Base-by-base conservation (phyloP, 2,113 vertebrate species). In the Hippocampus zosterae region DNA sequence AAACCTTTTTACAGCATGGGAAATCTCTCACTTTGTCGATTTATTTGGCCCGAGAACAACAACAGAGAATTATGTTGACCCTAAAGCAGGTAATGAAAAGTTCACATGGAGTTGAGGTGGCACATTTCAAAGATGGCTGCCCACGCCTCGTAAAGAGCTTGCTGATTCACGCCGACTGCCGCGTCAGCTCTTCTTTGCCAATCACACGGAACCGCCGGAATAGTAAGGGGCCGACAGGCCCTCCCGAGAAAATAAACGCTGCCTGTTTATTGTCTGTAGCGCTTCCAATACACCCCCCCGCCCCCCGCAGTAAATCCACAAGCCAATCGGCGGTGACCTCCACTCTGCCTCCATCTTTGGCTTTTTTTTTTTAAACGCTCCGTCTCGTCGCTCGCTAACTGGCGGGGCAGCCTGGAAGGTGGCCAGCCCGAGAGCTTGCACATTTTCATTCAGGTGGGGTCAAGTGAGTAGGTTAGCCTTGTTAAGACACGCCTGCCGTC, bases 401-500 rank as follows among this genome's bases (percentile, higher is more conserved):
- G 79, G 74, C 82, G 79, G 80, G 79, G 68, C 70, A 62, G 71
- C 15, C 68, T 82, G 83, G 81, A 79, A 0, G 42, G 59, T 73
- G 1, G 85, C 87, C 84, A 83, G 55, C 84, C 84, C 79, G 62
- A 64, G 74, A 55, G 69, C 66, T 69, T 70, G 79, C 81, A 78
- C 75, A 66, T 73, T 82, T 72, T 72, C 44, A 77, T 64, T 68
- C 74, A 78, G 72, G 79, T 70, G 62, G 75, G 78, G 71, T 68
- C 71, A 72, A 29, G 57, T 13, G 53, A 46, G 33, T 41, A 66
- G 85, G 86, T 87, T 85, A 89, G 78, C 89, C 88, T 84, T 81
- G 78, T 89, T 90, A 81, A 81, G 85, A 87, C 87, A 88, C 87
- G 6, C 33, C 85, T 89, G 89, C 84, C 86, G 87, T 77, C 83